These are phyloP conservation scores for Halcyon smyrnensis DNA, from an alignment of 2,797 vertebrate species.

Conservation along the genomic window DNA sequence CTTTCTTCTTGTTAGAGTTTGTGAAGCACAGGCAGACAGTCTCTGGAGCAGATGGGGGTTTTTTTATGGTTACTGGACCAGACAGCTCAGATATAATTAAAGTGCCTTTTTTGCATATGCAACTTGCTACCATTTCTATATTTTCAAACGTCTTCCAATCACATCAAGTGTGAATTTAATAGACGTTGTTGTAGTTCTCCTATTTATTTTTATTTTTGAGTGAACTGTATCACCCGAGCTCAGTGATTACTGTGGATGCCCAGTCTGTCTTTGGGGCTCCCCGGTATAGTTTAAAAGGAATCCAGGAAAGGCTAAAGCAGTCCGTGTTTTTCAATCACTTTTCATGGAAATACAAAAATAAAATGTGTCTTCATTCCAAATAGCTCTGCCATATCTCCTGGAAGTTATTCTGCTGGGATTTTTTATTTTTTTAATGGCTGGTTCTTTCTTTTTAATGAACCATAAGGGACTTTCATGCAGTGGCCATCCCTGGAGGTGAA, in stretches of 20 bases:
- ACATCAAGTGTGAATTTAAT: not conserved
- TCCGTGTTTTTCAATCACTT: not conserved
- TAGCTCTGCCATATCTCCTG: not conserved
- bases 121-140: not conserved
- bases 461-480: fast-evolving
- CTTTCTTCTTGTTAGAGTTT: constrained; percentile 15
- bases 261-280: not conserved
- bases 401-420: not conserved
- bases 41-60: not conserved
- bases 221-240: not conserved
- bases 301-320: not conserved
- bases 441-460: not conserved
- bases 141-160: constrained; percentile 1
- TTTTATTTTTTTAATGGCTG: not conserved
- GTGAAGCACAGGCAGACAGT: not conserved
- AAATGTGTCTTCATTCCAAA: not conserved
- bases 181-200: not conserved
- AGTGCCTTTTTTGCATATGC: constrained; percentile 20
- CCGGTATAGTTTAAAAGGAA: not conserved
- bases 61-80: constrained; percentile 19
- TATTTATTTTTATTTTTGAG: not conserved
- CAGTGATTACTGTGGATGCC: not conserved
- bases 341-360: not conserved
- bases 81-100: not conserved
- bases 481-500: not conserved